These are phyloP conservation scores for Omphaloscelis lunosa DNA, from an alignment of 2,888 invertebrate species.

Conservation along the genomic window DNA sequence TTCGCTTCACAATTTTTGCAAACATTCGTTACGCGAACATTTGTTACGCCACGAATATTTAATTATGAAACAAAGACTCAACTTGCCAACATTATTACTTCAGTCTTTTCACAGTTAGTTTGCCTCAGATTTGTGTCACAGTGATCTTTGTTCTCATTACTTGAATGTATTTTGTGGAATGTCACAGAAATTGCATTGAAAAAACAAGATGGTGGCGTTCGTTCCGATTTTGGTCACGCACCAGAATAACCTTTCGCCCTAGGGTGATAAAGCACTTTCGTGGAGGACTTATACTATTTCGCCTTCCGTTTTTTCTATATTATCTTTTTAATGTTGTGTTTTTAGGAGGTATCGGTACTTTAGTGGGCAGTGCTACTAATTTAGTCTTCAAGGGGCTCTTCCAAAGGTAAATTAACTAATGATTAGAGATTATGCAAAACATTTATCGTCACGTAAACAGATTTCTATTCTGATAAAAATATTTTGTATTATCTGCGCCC, in stretches of 20 bases:
- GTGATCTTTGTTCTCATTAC: no score
- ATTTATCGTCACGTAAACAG: neutral
- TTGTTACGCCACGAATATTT: neutral
- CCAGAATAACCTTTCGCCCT: neutral
- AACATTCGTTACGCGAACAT: neutral
- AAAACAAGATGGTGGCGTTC: no score
- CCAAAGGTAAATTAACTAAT: constrained; percentile 67
- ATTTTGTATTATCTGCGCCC: no score
- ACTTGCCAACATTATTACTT: neutral
- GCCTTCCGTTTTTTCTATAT: neutral
- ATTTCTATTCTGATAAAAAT: no score
- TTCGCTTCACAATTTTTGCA: neutral
- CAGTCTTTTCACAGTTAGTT: no score
- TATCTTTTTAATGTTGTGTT: constrained; percentile 4
- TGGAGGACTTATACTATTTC: neutral
- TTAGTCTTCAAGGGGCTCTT: constrained; percentile 91
- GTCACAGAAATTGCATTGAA: no score
- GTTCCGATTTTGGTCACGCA: no score
- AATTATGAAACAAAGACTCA: neutral
- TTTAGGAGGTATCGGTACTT: constrained; percentile 93
- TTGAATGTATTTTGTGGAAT: no score
- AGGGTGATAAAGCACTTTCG: neutral
- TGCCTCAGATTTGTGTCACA: no score
- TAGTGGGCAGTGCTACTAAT: constrained; percentile 94
- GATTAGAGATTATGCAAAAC: neutral